Base-by-base conservation (phyloP, 2,797 vertebrate species). In the Cryptoblepharus egeriae region DNA sequence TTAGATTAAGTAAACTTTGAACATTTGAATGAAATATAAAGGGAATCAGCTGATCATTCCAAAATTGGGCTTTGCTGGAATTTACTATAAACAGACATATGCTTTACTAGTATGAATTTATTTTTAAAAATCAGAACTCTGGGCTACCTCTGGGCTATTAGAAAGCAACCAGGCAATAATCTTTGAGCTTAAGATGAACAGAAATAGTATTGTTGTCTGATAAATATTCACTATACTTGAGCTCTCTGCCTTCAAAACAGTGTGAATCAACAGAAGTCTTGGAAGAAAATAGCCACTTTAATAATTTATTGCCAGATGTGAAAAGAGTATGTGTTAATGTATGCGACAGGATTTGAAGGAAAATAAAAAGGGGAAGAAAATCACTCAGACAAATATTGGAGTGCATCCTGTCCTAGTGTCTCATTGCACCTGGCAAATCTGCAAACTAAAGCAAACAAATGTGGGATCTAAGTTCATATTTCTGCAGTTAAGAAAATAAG, bases 401-500 rank as follows among this genome's bases (percentile, higher is more conserved):
- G 85, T 89, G 81, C 81, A 81, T 83, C 85, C 84, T 75, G 90
- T 93, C 88, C 93, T 90, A 88, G 86, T 88, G 89, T 90, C 92
- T 89, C 90, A 72, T 69, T 95, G 90, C 96, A 96, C 96, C 95
- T 96, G 96, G 95, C 85, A 91, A 92, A 91, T 89, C 86, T 85
- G 88, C 93, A 95, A 96, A 96, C 90, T 95, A 93, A 94, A 95
- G 94, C 93, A 97, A 96, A 96, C 94, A 95, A 77, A 91, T 81
- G 90, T 93, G 93, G 93, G 94, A 96, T 96, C 94, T 93, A 92
- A 96, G 95, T 96, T 96, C 96, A 90, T 90, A 93, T 96, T 96
- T 94, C 93, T 87, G 87, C 72, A 94, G 94, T 95, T 95, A 96
- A 96, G 95, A 94, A 96, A 97, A 96, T 95, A 95, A 94, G 93